Percentiles rank a stretch among this genome's conserved stretches.
Evolutionary conservation across 2,797 vertebrate genomes (phyloP).

Genomic region (Rhinatrema bivittatum): DNA sequence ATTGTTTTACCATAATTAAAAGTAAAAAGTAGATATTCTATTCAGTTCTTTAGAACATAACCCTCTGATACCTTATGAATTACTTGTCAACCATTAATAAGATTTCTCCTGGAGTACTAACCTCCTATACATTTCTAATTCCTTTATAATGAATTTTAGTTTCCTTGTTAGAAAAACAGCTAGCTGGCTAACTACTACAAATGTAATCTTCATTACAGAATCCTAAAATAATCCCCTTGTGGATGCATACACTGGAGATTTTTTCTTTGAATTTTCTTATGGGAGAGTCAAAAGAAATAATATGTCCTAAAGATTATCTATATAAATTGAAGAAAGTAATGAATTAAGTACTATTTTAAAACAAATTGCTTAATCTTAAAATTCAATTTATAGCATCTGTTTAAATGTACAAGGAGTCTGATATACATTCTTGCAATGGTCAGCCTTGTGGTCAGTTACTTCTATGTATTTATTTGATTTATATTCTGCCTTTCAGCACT

Average conservation of each 20-base stretch:
- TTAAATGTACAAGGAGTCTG: too few relatives aligned
- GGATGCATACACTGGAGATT: slow-evolving; percentile 44
- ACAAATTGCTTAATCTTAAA: not conserved
- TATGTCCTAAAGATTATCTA: slow-evolving; percentile 12
- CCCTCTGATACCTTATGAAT: slow-evolving; percentile 52
- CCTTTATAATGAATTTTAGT: slow-evolving; percentile 63
- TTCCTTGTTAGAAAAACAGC: slow-evolving; percentile 49
- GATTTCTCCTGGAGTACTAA: slow-evolving; percentile 56
- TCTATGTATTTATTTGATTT: too few relatives aligned
- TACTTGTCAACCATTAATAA: slow-evolving; percentile 60
- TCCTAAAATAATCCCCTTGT: slow-evolving; percentile 39
- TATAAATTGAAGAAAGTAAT: slow-evolving; percentile 19
- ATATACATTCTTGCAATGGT: too few relatives aligned
- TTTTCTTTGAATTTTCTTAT: slow-evolving; percentile 26
- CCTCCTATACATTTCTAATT: slow-evolving; percentile 58
- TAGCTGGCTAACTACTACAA: slow-evolving; percentile 45
- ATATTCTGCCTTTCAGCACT: too few relatives aligned
- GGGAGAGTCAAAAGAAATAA: slow-evolving; percentile 31
- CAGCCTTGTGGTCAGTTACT: too few relatives aligned
- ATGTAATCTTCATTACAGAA: slow-evolving; percentile 55
- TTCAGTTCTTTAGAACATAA: slow-evolving; percentile 43
- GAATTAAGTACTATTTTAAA: slow-evolving; percentile 23
- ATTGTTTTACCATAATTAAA: too few relatives aligned
- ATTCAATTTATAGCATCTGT: slow-evolving; percentile 4
- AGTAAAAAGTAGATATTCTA: too few relatives aligned